Percentiles rank a stretch among this genome's conserved stretches.
phyloP scores from a whole-genome alignment of 2,797 vertebrate species.

The Pseudopleuronectes americanus region DNA sequence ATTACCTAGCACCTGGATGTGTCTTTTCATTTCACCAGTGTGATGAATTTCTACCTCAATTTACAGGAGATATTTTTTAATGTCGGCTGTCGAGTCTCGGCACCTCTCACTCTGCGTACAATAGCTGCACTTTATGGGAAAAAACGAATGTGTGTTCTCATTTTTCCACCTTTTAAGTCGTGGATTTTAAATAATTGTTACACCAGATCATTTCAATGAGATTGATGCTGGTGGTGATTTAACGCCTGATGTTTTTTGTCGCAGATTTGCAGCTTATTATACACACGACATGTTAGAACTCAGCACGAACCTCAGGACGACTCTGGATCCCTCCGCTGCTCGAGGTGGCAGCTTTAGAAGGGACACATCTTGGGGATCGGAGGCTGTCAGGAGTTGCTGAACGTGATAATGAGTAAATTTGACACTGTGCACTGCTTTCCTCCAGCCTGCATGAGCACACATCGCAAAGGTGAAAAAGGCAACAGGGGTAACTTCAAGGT shows the following conservation, averaged over 20 bases:
- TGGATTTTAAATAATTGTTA: too few relatives aligned
- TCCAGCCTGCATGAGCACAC: conserved; percentile 22
- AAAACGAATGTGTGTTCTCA: too few relatives aligned
- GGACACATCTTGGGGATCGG: conserved; percentile 51
- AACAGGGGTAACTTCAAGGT: conserved; percentile 16
- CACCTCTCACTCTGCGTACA: background rate
- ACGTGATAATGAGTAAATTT: conserved; percentile 62
- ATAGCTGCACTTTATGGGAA: conserved; percentile 29
- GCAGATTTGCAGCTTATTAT: conserved; percentile 12
- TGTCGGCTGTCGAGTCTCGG: conserved; percentile 26
- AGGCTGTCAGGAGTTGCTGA: conserved; percentile 53
- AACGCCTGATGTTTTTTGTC: conserved; percentile 10
- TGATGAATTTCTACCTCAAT: conserved; percentile 27
- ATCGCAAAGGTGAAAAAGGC: conserved; percentile 54
- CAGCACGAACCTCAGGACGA: conserved; percentile 34
- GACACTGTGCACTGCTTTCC: conserved; percentile 20
- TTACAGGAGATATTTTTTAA: conserved; percentile 27
- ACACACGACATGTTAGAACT: conserved; percentile 23
- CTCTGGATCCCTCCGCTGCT: conserved; percentile 37
- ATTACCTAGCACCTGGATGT: background rate
- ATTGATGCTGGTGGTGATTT: too few relatives aligned
- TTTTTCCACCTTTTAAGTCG: too few relatives aligned
- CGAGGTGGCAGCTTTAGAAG: conserved; percentile 53
- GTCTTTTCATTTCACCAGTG: conserved; percentile 5
- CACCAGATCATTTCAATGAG: too few relatives aligned